phyloP scores from a whole-genome alignment of 2,888 invertebrate species.

The Lepidochrysops patricia region DNA sequence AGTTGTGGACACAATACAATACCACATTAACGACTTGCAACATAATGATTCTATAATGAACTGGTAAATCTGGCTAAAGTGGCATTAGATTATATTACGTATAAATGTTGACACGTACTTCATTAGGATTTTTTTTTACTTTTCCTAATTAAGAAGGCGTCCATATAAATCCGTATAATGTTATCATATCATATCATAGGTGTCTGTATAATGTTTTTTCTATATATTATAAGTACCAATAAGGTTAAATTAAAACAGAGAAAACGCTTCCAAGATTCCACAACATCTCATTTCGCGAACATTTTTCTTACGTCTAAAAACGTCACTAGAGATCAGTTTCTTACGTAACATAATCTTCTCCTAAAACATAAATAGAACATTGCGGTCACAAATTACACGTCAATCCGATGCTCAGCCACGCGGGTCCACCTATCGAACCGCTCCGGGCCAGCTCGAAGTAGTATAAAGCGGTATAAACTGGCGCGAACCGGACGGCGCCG shows the following conservation, averaged over 20 bases:
- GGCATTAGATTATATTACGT: too few species aligned
- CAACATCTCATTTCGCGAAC: neutral
- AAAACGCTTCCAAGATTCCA: neutral
- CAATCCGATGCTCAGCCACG: slow-evolving; percentile 58
- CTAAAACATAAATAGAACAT: slow-evolving; percentile 32
- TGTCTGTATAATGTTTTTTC: too few species aligned
- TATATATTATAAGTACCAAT: too few species aligned
- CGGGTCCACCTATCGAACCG: slow-evolving; percentile 37
- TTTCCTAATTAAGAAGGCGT: too few species aligned
- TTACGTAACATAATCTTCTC: slow-evolving; percentile 12
- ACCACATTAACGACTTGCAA: neutral
- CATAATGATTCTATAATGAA: neutral
- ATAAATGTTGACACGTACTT: neutral
- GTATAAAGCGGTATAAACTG: slow-evolving; percentile 11
- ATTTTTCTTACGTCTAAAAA: neutral
- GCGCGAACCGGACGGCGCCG: slow-evolving; percentile 30
- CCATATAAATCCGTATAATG: too few species aligned
- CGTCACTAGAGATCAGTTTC: neutral
- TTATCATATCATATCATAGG: too few species aligned
- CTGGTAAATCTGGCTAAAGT: neutral
- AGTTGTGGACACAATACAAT: neutral
- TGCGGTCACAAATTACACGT: slow-evolving; percentile 51
- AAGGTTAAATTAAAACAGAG: neutral
- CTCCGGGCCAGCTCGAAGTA: slow-evolving; percentile 31
- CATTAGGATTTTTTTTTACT: too few species aligned